Percentiles rank a stretch among this genome's conserved stretches.
Evolutionary conservation across 2,113 vertebrate genomes (phyloP).

Genomic region (Pterocles orientalis): DNA sequence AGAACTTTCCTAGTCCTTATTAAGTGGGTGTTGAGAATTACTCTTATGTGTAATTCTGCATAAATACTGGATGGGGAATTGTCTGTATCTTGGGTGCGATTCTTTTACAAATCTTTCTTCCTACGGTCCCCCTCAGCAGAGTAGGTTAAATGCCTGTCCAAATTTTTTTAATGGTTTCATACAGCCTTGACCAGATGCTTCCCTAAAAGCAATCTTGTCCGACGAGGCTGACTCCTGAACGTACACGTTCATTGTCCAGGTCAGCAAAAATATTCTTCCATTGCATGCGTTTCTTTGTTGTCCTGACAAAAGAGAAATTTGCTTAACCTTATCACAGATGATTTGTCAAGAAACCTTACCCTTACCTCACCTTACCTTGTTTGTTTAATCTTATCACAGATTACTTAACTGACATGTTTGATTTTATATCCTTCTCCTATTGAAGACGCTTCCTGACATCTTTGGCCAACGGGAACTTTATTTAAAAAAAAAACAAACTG

Average conservation of each 20-base stretch:
- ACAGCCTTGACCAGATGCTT: background rate
- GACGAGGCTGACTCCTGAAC: background rate
- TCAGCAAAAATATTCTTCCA: background rate
- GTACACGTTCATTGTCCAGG: background rate
- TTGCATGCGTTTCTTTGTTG: background rate
- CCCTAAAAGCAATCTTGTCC: background rate
- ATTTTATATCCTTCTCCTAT: background rate
- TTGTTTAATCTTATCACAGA: constrained; percentile 6
- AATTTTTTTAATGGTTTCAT: background rate
- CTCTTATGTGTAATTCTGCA: background rate
- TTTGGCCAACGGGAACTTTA: background rate
- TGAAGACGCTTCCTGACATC: background rate
- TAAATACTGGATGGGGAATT: rapidly evolving
- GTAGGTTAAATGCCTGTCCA: background rate
- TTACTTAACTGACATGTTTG: background rate
- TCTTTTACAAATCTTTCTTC: background rate
- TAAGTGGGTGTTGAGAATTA: background rate
- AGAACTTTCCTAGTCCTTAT: background rate
- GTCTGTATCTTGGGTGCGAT: background rate
- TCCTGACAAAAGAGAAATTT: constrained; percentile 14
- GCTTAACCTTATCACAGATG: constrained; percentile 33
- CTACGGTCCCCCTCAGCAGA: background rate
- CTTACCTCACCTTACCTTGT: background rate
- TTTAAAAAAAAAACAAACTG: background rate
- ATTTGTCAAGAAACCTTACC: constrained; percentile 4